These are phyloP conservation scores for Masticophis lateralis DNA, from an alignment of 2,797 vertebrate genomes.

Conservation along the genomic window DNA sequence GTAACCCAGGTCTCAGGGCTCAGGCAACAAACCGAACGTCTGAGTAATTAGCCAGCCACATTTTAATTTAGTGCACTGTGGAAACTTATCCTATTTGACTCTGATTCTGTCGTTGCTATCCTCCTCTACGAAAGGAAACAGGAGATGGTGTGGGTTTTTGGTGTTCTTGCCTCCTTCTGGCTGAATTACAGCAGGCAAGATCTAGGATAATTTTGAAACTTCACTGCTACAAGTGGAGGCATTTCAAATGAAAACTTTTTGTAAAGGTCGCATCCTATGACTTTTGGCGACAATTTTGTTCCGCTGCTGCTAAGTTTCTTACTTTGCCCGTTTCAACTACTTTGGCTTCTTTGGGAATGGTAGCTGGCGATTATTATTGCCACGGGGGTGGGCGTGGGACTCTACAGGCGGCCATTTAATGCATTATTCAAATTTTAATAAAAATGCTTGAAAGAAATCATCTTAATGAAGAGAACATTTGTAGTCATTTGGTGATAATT, in stretches of 20 bases:
- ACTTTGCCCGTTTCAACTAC: neutral
- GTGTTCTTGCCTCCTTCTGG: too few relatives aligned
- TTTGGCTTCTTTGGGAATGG: slow-evolving; percentile 24
- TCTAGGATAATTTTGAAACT: slow-evolving; percentile 54
- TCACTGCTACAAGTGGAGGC: slow-evolving; percentile 34
- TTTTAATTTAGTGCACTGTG: neutral
- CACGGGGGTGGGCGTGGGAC: slow-evolving; percentile 41
- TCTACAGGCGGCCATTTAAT: slow-evolving; percentile 72
- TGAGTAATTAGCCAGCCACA: neutral
- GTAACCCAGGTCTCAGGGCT: neutral
- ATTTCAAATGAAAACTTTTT: slow-evolving; percentile 41
- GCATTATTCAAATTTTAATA: slow-evolving; percentile 75
- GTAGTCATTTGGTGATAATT: slow-evolving; percentile 99
- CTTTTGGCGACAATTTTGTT: neutral
- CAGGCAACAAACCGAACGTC: neutral
- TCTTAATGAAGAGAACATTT: slow-evolving; percentile 99
- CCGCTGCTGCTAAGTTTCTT: neutral
- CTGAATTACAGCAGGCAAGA: slow-evolving; percentile 8
- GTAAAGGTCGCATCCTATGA: slow-evolving; percentile 25
- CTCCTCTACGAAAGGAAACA: neutral
- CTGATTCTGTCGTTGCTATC: slow-evolving; percentile 9
- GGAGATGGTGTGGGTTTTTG: neutral
- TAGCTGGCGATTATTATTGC: slow-evolving; percentile 55
- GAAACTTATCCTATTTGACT: slow-evolving; percentile 36
- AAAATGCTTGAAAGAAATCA: slow-evolving; percentile 90